Base-by-base conservation (phyloP, 2,113 vertebrate species). In the Desmodus rotundus region DNA sequence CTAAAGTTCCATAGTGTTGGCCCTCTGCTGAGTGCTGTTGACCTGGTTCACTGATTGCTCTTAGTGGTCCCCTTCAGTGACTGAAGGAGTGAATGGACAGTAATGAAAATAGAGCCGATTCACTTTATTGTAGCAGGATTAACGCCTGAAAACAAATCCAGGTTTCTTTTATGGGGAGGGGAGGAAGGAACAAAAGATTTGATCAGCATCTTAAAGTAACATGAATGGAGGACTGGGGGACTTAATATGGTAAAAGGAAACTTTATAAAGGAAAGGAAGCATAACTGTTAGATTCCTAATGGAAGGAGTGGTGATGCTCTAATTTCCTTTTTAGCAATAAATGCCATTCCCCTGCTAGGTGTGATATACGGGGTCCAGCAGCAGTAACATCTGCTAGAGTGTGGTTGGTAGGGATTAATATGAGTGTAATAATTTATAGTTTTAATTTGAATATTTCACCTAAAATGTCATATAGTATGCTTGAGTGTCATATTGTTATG, bases 111-210 rank as follows among this genome's bases (percentile, higher is more conserved):
- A 97, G 94, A 97, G 96, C 91, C 93, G 96, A 97, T 97, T 92
- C 92, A 91, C 96, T 98, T 98, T 95, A 97, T 83, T 83, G 56
- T 95, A 68, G 72, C 93, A 93, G 96, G 94, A 95, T 93, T 98
- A 98, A 98, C 98, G 96, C 95, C 97, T 97, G 96, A 97, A 98
- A 98, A 98, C 96, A 98, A 98, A 98, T 97, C 96, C 67, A 92
- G 93, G 94, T 97, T 96, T 98, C 12, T 41, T 96, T 97, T 97
- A 94, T 91, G 65, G 52, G 90, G 81, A 96, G 88, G 82, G 54
- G 70, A 97, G 94, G 58, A 94, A 96, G 84, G 76, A 94, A 94
- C 94, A 93, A 97, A 97, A 97, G 97, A 96, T 96, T 97, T 87
- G n/a, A 11, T 96, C 95, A 88, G 41, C 6, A 3, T 87, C 65